Conservation (phyloP, 2,113 vertebrate genomes). For the Apteryx owenii region DNA sequence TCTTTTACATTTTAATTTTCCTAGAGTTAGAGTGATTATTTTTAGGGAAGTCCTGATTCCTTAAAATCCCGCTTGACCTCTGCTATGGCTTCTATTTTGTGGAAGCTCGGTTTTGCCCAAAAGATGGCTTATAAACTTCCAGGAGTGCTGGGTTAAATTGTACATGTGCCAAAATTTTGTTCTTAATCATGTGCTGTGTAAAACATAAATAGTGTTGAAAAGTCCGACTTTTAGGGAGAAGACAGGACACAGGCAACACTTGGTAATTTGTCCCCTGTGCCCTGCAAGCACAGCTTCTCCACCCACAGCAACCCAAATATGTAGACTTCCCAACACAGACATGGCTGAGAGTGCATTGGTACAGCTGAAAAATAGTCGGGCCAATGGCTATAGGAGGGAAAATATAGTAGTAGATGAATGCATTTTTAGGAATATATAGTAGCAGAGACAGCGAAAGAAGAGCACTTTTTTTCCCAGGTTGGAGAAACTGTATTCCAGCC, state of each 20-base stretch:
- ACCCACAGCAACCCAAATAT: neutral
- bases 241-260: neutral
- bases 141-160: neutral
- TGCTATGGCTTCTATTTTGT: neutral
- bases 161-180: neutral
- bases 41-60: neutral
- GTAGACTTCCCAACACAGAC: neutral
- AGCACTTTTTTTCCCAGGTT: fast-evolving
- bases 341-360: neutral
- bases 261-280: neutral
- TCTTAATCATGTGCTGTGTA: neutral
- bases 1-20: neutral
- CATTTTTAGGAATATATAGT: neutral
- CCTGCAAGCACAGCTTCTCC: neutral
- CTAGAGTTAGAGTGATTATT: neutral
- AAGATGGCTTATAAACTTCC: neutral
- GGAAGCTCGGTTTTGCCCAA: neutral
- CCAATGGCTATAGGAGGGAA: neutral
- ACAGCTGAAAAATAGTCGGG: neutral
- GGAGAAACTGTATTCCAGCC: neutral
- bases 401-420: neutral
- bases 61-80: neutral
- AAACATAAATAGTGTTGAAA: neutral
- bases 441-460: neutral
- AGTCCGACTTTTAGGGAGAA: neutral